Evolutionary conservation across 2,113 vertebrate species (phyloP).

Genomic region (Toxostoma redivivum): DNA sequence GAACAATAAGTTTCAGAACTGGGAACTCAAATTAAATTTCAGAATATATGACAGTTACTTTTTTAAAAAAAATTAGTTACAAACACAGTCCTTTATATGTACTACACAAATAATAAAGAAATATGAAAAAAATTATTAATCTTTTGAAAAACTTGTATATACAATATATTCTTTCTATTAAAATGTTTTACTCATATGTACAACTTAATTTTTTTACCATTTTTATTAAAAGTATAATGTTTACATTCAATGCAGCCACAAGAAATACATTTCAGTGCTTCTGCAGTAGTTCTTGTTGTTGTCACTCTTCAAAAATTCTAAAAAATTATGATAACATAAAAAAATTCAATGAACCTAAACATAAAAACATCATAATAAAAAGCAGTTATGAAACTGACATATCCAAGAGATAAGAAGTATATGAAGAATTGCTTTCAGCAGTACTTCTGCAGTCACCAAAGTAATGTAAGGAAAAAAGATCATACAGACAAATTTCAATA

Average conservation of each 20-base stretch:
- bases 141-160: neutral
- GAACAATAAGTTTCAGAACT: neutral
- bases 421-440: neutral
- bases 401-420: neutral
- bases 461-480: neutral
- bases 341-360: neutral
- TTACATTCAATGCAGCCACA: neutral
- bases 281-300: neutral
- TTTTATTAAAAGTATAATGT: neutral
- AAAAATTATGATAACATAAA: neutral
- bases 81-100: neutral
- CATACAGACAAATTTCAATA: neutral
- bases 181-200: neutral
- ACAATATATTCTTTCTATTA: neutral
- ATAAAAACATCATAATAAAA: neutral
- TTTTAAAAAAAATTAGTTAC: neutral
- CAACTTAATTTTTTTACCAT: neutral
- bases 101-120: neutral
- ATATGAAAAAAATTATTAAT: neutral
- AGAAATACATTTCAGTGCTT: neutral
- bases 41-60: neutral
- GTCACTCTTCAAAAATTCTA: neutral
- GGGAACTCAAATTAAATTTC: neutral
- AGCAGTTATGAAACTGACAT: neutral
- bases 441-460: neutral